These are phyloP conservation scores for Pasiphila rectangulata DNA, from an alignment of 2,888 invertebrate species.

Conservation along the genomic window DNA sequence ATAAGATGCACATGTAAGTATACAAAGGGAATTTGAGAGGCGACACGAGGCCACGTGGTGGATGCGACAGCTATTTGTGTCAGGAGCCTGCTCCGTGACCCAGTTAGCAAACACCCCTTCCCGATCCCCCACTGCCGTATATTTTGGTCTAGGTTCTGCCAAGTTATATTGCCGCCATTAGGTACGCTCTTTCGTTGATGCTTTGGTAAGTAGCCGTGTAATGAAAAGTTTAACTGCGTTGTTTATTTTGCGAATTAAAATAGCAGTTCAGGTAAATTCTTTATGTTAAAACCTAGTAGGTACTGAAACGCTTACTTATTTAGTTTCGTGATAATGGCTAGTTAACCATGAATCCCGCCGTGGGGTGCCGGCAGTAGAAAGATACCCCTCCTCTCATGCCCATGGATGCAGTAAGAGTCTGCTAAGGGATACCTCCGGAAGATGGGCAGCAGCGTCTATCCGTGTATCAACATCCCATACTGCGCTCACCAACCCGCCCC, in stretches of 20 bases:
- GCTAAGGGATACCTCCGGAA: too few species aligned
- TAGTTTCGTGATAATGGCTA: too few species aligned
- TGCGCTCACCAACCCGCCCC: too few species aligned
- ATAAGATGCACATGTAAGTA: conserved; percentile 26
- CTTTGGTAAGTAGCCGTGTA: conserved; percentile 27
- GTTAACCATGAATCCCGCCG: too few species aligned
- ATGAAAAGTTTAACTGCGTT: conserved; percentile 10
- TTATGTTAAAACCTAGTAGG: too few species aligned
- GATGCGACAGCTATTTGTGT: conserved; percentile 75
- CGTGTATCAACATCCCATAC: too few species aligned
- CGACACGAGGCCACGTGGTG: conserved; percentile 64
- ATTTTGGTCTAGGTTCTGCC: conserved; percentile 73
- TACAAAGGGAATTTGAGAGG: conserved; percentile 49
- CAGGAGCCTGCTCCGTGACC: conserved; percentile 78
- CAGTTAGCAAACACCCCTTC: conserved; percentile 65
- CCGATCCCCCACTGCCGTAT: conserved; percentile 59
- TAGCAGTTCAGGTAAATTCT: neutral
- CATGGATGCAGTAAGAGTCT: too few species aligned
- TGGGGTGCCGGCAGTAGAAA: too few species aligned
- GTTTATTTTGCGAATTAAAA: neutral
- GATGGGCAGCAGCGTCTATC: too few species aligned
- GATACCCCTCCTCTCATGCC: too few species aligned
- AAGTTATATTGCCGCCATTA: conserved; percentile 45
- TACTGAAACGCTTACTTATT: neutral
- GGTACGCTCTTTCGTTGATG: conserved; percentile 37